Percentiles rank a stretch among this genome's conserved stretches.
These are phyloP conservation scores for Anadara kagoshimensis DNA, from an alignment of 1,140 invertebrate genomes.

Conservation along the genomic window DNA sequence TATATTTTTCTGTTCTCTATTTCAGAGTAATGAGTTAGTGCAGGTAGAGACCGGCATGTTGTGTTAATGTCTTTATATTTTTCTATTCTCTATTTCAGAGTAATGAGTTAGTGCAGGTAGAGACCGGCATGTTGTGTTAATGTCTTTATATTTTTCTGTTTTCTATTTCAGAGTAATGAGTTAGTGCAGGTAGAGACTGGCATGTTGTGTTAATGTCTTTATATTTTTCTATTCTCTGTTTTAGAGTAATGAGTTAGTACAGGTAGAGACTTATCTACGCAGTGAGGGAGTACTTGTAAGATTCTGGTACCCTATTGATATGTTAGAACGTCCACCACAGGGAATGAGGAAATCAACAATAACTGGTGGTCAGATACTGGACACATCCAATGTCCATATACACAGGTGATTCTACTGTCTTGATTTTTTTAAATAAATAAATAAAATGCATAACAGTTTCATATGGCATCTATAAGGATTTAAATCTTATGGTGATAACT, in stretches of 20 bases:
- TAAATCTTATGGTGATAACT: too few species aligned
- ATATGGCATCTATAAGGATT: too few species aligned
- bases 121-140: constrained; percentile 50
- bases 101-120: constrained; percentile 73
- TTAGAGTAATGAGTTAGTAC: constrained; percentile 71
- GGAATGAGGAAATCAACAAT: constrained; percentile 68
- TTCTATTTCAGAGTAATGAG: too few species aligned
- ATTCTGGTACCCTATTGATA: constrained; percentile 74
- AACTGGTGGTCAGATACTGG: constrained; percentile 68
- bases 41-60: too few species aligned
- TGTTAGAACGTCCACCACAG: constrained; percentile 69
- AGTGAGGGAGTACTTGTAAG: constrained; percentile 73
- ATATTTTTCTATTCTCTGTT: constrained; percentile 7
- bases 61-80: neutral
- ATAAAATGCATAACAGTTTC: too few species aligned
- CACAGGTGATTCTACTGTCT: constrained; percentile 60
- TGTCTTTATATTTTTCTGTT: too few species aligned
- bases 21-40: too few species aligned
- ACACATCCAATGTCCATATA: constrained; percentile 70
- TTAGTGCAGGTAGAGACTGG: too few species aligned
- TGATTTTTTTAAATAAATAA: neutral
- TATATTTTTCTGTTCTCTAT: too few species aligned
- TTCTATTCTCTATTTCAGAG: constrained; percentile 48
- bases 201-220: neutral
- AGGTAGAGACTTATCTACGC: constrained; percentile 73